These are phyloP conservation scores for Agelaius phoeniceus DNA, from an alignment of 2,113 vertebrate genomes.

Conservation along the genomic window DNA sequence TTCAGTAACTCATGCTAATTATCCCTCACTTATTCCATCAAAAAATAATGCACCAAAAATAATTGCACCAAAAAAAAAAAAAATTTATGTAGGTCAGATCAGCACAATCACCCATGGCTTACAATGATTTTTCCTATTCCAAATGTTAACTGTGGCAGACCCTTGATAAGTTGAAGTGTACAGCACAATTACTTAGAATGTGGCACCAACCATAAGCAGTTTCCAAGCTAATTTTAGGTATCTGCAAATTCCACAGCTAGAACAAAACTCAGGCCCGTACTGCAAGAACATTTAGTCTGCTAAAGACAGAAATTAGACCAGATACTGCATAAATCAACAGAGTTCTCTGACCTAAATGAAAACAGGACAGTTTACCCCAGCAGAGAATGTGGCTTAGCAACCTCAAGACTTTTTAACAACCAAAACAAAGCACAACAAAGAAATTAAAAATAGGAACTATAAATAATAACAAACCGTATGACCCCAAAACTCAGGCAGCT, in stretches of 20 bases:
- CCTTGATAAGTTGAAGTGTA: neutral
- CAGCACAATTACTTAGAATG: neutral
- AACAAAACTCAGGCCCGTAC: neutral
- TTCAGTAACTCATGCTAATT: neutral
- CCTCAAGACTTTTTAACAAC: neutral
- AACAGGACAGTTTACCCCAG: neutral
- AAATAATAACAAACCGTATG: neutral
- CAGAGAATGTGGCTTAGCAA: neutral
- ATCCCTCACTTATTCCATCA: neutral
- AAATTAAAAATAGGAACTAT: neutral
- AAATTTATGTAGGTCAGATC: neutral
- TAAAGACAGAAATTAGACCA: neutral
- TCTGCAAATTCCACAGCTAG: neutral
- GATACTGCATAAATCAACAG: neutral
- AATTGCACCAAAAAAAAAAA: neutral
- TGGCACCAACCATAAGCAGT: neutral
- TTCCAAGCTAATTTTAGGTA: neutral
- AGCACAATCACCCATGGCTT: neutral
- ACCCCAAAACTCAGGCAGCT: neutral
- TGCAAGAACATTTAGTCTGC: neutral
- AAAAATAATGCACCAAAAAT: neutral
- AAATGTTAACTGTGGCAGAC: neutral
- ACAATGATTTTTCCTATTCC: neutral
- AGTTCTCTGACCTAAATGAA: neutral
- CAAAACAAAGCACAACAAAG: neutral